Evolutionary conservation across 2,888 invertebrate species (phyloP), one percentile per base, ranked within the genome.

Genomic region (Epirrhoe alternata): DNA sequence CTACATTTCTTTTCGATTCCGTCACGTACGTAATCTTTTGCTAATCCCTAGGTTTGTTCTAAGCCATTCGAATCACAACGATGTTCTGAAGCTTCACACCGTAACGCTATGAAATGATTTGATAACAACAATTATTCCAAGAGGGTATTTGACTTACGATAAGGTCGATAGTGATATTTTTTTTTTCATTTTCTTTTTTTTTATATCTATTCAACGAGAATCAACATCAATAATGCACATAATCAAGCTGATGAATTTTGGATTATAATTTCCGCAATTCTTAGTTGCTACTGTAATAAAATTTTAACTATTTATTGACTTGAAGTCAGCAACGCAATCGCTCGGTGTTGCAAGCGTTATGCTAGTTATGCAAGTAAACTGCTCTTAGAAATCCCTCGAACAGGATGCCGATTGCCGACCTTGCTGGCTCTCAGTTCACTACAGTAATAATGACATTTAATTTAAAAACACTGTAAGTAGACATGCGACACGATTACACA

Each of bases 201-300:
- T 31, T 50, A 5, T 53, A 8, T 12, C 33, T 42, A 33, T 55
- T 60, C 56, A 30, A 50, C 24, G 56, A 56, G 8, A 52, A 47
- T 64, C 52, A 64, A 67, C 63, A 67, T 64, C 67, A 42, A 67
- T 67, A 67, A 57, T 64, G 67, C 67, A 64, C 67, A 67, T 3
- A 67, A 63, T 49, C 8, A 66, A 66, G 66, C 66, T 33, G 45
- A 47, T 62, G 8, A 59, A 55, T 63, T 66, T 50, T 42, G 12
- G 8, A 55, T 47, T 52, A 45, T 7, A 47, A 14, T 17, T 8
- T 50, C 53, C 61, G 17, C 57, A 66, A 35, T 17, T 45, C 66
- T 66, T 66, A 66, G 31, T 51, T n/a, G 51, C 68, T 68, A 68
- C 63, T 63, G 59, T 51, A 55, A 54, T 58, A 5, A 16, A 66